Conservation (phyloP, 2,113 vertebrate species). For the Gyps fulvus region DNA sequence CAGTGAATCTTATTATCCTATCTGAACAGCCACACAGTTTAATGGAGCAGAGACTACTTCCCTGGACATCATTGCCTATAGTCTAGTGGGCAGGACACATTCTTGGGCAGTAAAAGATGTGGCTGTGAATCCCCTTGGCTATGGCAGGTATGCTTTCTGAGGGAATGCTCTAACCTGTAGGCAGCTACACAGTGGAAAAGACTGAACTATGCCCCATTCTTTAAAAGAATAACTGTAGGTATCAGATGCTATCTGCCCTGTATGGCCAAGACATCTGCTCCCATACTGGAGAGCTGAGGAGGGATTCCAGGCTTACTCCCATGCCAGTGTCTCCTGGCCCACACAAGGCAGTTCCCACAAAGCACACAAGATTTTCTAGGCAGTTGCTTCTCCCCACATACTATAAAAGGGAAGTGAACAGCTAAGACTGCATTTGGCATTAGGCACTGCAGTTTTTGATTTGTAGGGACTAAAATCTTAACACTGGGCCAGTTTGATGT, state of each 20-base stretch:
- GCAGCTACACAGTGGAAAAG: not conserved
- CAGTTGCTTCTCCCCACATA: not conserved
- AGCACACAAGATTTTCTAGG: not conserved
- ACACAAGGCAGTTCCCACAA: not conserved
- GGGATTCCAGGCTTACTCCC: not conserved
- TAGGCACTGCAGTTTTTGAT: not conserved
- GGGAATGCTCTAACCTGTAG: not conserved
- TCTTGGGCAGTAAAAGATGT: not conserved
- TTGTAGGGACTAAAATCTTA: not conserved
- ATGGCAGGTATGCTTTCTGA: not conserved
- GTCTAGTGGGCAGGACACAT: not conserved
- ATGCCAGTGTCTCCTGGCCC: accelerated
- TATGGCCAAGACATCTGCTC: not conserved
- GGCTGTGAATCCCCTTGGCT: not conserved
- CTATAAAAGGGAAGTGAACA: not conserved
- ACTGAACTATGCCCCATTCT: not conserved
- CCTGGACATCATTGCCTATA: not conserved
- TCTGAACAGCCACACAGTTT: not conserved
- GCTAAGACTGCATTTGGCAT: not conserved
- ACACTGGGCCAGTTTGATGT: accelerated
- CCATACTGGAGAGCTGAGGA: not conserved
- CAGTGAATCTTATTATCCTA: not conserved
- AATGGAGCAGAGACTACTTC: not conserved
- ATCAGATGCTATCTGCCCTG: not conserved
- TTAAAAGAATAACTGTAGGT: not conserved